Conservation (phyloP, 2,113 vertebrate species). For the Vireo altiloquus region DNA sequence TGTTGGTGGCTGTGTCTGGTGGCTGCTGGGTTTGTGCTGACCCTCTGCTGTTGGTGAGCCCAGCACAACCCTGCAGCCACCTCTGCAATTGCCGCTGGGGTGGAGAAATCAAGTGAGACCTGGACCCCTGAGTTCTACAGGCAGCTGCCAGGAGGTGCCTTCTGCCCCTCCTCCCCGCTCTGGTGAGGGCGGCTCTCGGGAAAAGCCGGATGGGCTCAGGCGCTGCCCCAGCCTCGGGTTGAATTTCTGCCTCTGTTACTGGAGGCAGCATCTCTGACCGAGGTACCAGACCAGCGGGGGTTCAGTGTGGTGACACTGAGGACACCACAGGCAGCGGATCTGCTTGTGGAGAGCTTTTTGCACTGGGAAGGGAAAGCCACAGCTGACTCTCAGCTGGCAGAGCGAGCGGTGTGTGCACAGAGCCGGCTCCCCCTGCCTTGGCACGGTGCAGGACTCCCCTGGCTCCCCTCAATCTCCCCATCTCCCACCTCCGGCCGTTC, state of each 20-base stretch:
- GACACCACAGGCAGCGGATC: background rate
- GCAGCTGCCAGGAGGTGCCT: background rate
- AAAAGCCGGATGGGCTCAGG: background rate
- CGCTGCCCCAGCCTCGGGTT: background rate
- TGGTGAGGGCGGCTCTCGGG: background rate
- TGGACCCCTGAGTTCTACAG: background rate
- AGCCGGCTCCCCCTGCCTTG: background rate
- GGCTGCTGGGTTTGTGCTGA: background rate
- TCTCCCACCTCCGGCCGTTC: background rate
- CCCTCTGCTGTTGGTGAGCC: background rate
- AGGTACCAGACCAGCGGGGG: background rate
- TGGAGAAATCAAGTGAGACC: background rate
- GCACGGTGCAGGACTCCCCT: background rate
- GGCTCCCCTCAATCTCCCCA: background rate
- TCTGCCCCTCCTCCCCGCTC: background rate
- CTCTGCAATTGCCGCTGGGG: rapidly evolving
- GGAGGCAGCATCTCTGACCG: background rate
- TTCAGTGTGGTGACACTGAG: background rate
- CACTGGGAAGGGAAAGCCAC: background rate
- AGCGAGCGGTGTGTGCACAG: rapidly evolving
- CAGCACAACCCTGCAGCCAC: background rate
- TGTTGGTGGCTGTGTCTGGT: rapidly evolving
- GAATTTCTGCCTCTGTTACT: background rate
- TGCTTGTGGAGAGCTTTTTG: background rate
- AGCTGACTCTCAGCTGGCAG: background rate